Percentiles rank a stretch among this genome's conserved stretches.
Evolutionary conservation across 37 sponge, comb jelly and placozoan species (phyloP).

Genomic region (Mnemiopsis leidyi): DNA sequence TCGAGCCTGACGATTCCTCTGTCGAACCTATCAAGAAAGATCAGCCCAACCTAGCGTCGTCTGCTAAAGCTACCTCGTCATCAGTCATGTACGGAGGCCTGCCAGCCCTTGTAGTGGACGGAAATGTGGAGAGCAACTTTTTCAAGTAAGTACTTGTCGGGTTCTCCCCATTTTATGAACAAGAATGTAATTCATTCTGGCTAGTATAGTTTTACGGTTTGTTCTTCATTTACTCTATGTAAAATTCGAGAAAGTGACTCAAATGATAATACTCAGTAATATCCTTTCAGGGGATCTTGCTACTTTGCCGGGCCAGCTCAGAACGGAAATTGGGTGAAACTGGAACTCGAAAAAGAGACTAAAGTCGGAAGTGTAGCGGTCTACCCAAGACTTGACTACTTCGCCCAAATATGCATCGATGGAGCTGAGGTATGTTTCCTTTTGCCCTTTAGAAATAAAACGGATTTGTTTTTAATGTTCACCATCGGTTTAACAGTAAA

Average conservation of each 20-base stretch:
- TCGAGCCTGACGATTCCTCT: neutral
- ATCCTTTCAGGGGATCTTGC: constrained; percentile 1
- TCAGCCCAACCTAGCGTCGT: neutral
- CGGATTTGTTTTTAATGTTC: too few relatives aligned
- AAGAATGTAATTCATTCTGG: too few relatives aligned
- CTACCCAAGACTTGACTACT: constrained; percentile 28
- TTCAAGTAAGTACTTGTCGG: too few relatives aligned
- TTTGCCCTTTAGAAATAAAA: too few relatives aligned
- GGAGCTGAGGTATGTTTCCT: neutral
- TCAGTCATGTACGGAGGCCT: neutral
- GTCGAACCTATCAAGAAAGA: neutral
- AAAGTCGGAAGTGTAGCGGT: neutral
- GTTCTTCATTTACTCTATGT: too few relatives aligned
- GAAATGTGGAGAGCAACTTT: neutral
- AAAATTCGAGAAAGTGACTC: too few relatives aligned
- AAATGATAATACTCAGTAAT: too few relatives aligned
- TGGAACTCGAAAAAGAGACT: neutral
- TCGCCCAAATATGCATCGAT: neutral
- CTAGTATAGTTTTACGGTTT: too few relatives aligned
- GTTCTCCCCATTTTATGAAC: too few relatives aligned
- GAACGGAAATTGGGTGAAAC: neutral
- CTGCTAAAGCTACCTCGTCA: neutral
- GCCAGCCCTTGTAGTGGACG: neutral
- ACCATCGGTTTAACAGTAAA: too few relatives aligned
- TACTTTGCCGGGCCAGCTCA: constrained; percentile 14